Conservation (phyloP, 1,140 invertebrate genomes). For the Panonychus citri region DNA sequence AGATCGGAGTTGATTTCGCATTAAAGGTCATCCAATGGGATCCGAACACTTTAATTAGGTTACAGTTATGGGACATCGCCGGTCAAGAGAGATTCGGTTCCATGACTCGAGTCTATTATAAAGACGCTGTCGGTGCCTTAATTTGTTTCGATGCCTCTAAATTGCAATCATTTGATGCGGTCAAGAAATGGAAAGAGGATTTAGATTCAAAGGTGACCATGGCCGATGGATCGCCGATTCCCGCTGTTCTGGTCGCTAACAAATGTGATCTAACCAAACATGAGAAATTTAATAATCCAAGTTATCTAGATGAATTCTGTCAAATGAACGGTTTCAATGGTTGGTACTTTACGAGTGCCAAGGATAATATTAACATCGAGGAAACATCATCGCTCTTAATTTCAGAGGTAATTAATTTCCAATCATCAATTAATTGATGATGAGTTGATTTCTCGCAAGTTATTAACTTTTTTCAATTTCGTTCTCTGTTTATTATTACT, state of each 20-base stretch:
- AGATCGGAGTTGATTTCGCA: constrained; percentile 93
- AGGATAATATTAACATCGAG: constrained; percentile 95
- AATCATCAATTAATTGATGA: not conserved
- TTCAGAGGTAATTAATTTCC: constrained; percentile 21
- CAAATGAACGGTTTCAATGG: constrained; percentile 79
- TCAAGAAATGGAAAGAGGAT: constrained; percentile 22
- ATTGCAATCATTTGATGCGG: constrained; percentile 76
- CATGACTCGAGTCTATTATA: constrained; percentile 95
- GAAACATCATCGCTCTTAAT: constrained; percentile 76
- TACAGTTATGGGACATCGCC: constrained; percentile 97
- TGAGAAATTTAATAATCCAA: constrained; percentile 51
- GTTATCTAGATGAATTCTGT: constrained; percentile 84
- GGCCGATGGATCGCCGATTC: constrained; percentile 9
- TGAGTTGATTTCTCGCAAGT: no score
- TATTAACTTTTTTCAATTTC: no score
- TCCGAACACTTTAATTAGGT: constrained; percentile 67
- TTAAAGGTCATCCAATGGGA: constrained; percentile 95
- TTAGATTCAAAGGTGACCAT: constrained; percentile 10
- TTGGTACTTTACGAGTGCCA: constrained; percentile 94
- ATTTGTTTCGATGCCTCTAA: constrained; percentile 91
- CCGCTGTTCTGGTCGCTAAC: constrained; percentile 9
- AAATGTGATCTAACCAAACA: constrained; percentile 89
- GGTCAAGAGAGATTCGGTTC: constrained; percentile 56
- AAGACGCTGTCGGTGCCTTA: constrained; percentile 98
- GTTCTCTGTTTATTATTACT: no score